Percentiles rank a stretch among this genome's conserved stretches.
These are phyloP conservation scores for Pollimyrus isidori DNA, from an alignment of 2,113 vertebrate species.

Conservation along the genomic window DNA sequence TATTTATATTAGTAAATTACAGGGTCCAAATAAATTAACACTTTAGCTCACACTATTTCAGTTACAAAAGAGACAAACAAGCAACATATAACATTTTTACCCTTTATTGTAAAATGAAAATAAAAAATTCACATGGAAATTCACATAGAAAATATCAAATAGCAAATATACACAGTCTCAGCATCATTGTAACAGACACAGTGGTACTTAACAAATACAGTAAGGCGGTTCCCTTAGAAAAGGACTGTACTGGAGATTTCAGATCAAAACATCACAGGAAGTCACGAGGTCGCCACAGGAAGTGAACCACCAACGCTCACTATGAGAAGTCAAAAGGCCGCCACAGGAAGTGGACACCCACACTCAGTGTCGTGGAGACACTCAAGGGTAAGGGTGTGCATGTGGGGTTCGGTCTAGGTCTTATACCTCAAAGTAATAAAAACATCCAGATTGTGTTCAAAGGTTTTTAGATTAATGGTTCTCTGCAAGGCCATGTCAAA, in stretches of 20 bases:
- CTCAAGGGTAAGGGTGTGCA: background rate
- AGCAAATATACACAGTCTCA: slow-evolving; percentile 52
- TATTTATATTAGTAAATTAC: background rate
- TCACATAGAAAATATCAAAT: slow-evolving; percentile 43
- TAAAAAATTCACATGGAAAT: slow-evolving; percentile 52
- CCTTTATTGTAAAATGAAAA: slow-evolving; percentile 62
- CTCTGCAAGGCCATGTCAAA: slow-evolving; percentile 14
- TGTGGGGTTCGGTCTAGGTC: slow-evolving; percentile 3
- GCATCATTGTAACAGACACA: slow-evolving; percentile 29
- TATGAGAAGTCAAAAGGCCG: background rate
- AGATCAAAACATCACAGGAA: slow-evolving; percentile 31
- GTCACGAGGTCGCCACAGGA: slow-evolving; percentile 32
- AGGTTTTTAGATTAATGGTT: background rate
- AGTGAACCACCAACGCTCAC: slow-evolving; percentile 29
- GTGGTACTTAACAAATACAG: slow-evolving; percentile 21
- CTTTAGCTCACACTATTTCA: background rate
- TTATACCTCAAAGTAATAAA: slow-evolving; percentile 12
- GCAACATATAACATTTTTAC: slow-evolving; percentile 26
- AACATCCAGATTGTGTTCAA: background rate
- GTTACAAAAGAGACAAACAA: background rate
- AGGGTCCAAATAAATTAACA: background rate
- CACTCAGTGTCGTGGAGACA: slow-evolving; percentile 15
- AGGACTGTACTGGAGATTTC: slow-evolving; percentile 36
- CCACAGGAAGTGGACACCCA: slow-evolving; percentile 37
- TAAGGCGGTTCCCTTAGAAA: slow-evolving; percentile 33